These are phyloP conservation scores for Telmatherina bonti DNA, from an alignment of 2,797 vertebrate genomes.

Conservation along the genomic window DNA sequence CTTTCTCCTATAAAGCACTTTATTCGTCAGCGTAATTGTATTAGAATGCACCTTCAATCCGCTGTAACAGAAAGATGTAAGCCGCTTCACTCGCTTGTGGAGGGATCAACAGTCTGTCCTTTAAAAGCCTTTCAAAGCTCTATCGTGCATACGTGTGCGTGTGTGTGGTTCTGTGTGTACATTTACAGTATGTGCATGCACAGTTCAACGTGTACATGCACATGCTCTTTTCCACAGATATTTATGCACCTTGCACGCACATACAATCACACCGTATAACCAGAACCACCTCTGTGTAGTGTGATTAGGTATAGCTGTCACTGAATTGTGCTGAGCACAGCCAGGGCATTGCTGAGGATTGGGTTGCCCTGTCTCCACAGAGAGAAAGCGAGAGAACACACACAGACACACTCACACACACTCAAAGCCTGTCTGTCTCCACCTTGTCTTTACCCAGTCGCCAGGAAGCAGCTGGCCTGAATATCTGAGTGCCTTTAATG, in stretches of 20 bases:
- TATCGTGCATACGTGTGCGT: constrained; percentile 35
- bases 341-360: constrained; percentile 81
- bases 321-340: constrained; percentile 81
- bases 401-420: constrained; percentile 51
- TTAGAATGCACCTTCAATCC: constrained; percentile 77
- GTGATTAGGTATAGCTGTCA: constrained; percentile 81
- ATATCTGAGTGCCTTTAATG: constrained; percentile 92
- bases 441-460: constrained; percentile 88
- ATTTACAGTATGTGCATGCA: constrained; percentile 12
- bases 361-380: constrained; percentile 79
- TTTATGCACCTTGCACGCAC: constrained; percentile 47
- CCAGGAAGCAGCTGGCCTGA: constrained; percentile 93
- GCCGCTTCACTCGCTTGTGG: constrained; percentile 75
- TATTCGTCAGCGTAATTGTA: constrained; percentile 76
- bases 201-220: constrained; percentile 25
- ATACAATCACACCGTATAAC: constrained; percentile 51
- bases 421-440: constrained; percentile 85
- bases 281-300: constrained; percentile 75
- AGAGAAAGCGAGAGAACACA: constrained; percentile 40
- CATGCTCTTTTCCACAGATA: constrained; percentile 32
- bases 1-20: constrained; percentile 58
- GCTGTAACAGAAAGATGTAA: constrained; percentile 77
- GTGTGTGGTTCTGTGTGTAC: constrained; percentile 11
- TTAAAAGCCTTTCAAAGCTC: constrained; percentile 66
- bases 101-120: constrained; percentile 76